Percentiles rank a stretch among this genome's conserved stretches.
phyloP scores from a whole-genome alignment of 2,113 vertebrate species.

The Mirounga angustirostris region DNA sequence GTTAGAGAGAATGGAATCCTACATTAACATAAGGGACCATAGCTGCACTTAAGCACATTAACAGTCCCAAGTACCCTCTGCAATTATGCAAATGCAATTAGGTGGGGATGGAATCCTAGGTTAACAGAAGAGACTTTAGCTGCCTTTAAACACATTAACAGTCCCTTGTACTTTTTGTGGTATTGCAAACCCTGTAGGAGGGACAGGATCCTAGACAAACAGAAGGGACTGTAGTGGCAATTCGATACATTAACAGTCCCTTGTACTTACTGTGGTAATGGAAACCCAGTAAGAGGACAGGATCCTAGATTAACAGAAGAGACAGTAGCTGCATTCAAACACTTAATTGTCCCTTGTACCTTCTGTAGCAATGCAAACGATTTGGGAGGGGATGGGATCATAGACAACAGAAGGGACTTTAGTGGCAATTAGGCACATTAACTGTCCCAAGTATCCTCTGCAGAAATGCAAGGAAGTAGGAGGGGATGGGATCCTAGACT shows the following conservation, averaged over 20 bases:
- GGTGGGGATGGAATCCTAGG: neutral
- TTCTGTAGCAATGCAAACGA: neutral
- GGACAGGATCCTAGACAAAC: neutral
- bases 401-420: neutral
- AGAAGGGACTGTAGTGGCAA: neutral
- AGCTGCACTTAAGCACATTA: neutral
- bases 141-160: neutral
- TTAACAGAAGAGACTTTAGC: neutral
- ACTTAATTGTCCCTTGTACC: neutral
- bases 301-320: neutral
- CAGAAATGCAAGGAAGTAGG: neutral
- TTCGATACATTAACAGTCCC: neutral
- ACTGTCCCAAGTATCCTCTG: neutral
- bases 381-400: neutral
- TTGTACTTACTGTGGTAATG: neutral
- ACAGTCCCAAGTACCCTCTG: neutral
- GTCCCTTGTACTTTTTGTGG: neutral
- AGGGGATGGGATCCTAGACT: neutral
- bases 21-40: neutral
- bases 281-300: neutral
- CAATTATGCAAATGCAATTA: neutral
- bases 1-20: neutral
- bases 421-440: neutral
- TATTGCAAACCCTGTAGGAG: neutral
- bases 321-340: neutral